Evolutionary conservation across 64 coral and sea anemone genomes (phyloP), one percentile per base, ranked within the genome.

Genomic region (Catalaphyllia jardinei): DNA sequence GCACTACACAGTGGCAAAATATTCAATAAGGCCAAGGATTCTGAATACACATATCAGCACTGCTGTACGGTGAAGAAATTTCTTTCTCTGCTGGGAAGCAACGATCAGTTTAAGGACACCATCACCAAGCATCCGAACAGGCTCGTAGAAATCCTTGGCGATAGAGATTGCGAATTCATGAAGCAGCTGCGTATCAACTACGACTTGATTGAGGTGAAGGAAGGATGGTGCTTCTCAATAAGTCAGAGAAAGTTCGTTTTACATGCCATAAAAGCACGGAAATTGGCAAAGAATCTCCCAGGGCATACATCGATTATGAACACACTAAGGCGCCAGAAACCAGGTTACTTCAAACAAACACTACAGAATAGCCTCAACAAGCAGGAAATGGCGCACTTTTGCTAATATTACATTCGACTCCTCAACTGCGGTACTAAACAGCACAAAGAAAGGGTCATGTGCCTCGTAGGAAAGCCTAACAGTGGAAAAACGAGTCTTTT

Each of bases 391-490:
- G 30, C 29, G 8, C 30, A 49, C 25, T 73, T 79, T 27, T 89
- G 87, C 10, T 60, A 78, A 71, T 54, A 89, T 57, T 79, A 62
- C 74, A 19, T 89, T 10, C 27, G 29, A 24, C 75, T 89, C 0
- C 62, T 89, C 22, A 22, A 89, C 28, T 79, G 62, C 74, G 1
- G 31, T 12, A 35, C 11, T 15, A 78, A 73, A 65, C 54, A 42
- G 22, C 87, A 89, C 57, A 89, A 89, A 52, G 38, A 89, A 67
- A 89, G 79, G 19, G 87, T 89, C 28, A 74, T 75, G 24, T 89
- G 73, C 14, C 60, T 89, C 17, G 54, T 89, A 25, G 59, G 74
- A 67, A 46, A 60, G 75, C 33, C 60, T 57, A 46, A 46, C 42
- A 46, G 42, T 46, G 42, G 42, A 46, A 46, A 39, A 46, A 46